Evolutionary conservation across 2,113 vertebrate genomes (phyloP).

Genomic region (Pachyramphus minor): DNA sequence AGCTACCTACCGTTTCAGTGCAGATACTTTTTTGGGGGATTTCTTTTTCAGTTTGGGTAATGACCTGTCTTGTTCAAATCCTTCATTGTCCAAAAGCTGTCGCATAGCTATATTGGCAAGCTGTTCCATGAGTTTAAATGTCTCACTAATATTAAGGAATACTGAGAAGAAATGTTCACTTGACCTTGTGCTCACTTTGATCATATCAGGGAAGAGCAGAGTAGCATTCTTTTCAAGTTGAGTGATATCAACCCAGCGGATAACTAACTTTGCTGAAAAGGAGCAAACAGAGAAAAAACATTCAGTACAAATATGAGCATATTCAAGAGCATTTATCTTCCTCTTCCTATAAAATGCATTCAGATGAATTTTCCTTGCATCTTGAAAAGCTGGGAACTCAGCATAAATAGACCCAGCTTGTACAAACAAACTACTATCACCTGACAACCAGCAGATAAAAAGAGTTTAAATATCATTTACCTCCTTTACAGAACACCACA

Average conservation of each 20-base stretch:
- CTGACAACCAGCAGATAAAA: neutral
- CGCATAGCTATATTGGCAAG: slow-evolving; percentile 98
- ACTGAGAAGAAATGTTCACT: slow-evolving; percentile 93
- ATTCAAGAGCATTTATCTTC: neutral
- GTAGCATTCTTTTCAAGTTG: slow-evolving; percentile 95
- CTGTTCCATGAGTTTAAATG: slow-evolving; percentile 96
- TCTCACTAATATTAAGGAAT: slow-evolving; percentile 96
- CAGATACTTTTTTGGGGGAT: slow-evolving; percentile 93
- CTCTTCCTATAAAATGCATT: neutral
- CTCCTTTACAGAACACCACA: neutral
- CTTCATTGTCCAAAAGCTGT: slow-evolving; percentile 94
- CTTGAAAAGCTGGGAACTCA: neutral
- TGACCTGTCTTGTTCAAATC: slow-evolving; percentile 93
- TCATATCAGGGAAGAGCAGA: slow-evolving; percentile 88
- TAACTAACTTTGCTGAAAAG: slow-evolving; percentile 87
- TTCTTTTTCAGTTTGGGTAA: slow-evolving; percentile 96
- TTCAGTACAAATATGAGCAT: neutral
- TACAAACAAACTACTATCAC: neutral
- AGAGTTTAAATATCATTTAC: neutral
- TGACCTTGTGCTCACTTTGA: slow-evolving; percentile 91
- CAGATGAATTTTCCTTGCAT: neutral
- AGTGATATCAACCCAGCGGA: slow-evolving; percentile 97
- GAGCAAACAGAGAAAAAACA: neutral
- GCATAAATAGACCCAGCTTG: neutral
- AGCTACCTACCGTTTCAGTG: slow-evolving; percentile 86